Percentiles rank a stretch among this genome's conserved stretches.
These are phyloP conservation scores for Nycticebus coucang DNA, from an alignment of 2,113 vertebrate genomes.

Conservation along the genomic window DNA sequence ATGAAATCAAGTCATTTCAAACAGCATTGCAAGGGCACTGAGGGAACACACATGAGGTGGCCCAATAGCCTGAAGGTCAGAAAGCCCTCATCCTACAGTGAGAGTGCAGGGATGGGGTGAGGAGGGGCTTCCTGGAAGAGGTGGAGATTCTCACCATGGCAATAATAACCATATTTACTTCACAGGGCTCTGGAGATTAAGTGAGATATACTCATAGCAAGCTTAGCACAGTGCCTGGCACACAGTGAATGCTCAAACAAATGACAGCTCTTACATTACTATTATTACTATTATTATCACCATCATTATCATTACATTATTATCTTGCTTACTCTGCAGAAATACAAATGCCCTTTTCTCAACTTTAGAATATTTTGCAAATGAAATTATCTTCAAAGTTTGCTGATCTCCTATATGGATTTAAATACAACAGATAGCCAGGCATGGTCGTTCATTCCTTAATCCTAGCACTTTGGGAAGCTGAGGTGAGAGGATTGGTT, in stretches of 20 bases:
- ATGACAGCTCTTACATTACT: too few species aligned
- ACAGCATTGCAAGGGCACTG: too few species aligned
- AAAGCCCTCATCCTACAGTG: constrained; percentile 53
- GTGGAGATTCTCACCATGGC: background rate
- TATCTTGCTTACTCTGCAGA: background rate
- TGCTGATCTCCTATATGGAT: background rate
- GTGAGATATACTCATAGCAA: background rate
- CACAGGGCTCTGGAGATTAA: background rate
- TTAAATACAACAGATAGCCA: background rate
- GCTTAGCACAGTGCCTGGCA: background rate
- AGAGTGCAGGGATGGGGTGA: background rate
- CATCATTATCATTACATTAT: background rate
- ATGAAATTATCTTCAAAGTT: background rate
- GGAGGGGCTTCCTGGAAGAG: constrained; percentile 32
- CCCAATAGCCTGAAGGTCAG: too few species aligned
- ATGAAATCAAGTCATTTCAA: too few species aligned
- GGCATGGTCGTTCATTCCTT: background rate
- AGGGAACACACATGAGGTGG: too few species aligned
- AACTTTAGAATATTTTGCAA: background rate
- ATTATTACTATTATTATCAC: rapidly evolving
- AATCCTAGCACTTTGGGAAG: background rate
- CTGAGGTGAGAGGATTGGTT: background rate
- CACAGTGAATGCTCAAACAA: too few species aligned
- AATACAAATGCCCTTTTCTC: background rate
- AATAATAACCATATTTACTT: background rate